Evolutionary conservation across 2,888 invertebrate species (phyloP).

Genomic region (Papilio elwesi): DNA sequence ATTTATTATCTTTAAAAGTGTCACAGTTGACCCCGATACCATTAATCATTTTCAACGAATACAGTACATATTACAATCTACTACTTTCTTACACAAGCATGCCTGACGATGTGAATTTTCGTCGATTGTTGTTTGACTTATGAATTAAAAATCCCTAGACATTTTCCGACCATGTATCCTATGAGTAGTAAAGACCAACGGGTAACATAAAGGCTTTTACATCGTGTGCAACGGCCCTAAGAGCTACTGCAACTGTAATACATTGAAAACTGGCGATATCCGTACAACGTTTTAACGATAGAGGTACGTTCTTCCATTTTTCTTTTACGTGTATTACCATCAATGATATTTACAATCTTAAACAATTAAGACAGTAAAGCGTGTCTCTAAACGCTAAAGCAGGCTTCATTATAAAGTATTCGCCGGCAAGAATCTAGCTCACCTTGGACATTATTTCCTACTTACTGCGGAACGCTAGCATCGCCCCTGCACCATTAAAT

Average conservation of each 20-base stretch:
- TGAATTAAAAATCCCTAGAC: no score
- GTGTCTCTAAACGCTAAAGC: constrained; percentile 44
- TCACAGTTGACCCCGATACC: neutral
- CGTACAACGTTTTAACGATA: no score
- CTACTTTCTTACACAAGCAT: neutral
- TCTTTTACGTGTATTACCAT: neutral
- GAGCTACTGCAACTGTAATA: no score
- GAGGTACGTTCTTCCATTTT: neutral
- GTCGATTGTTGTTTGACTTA: neutral
- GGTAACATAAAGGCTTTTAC: no score
- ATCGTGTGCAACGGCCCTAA: no score
- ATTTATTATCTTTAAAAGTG: neutral
- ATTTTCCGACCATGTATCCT: no score
- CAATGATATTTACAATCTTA: constrained; percentile 29
- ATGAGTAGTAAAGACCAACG: no score
- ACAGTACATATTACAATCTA: neutral
- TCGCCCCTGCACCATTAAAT: constrained; percentile 26
- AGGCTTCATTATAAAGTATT: constrained; percentile 57
- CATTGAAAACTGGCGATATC: no score
- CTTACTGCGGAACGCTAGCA: constrained; percentile 54
- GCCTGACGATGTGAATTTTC: neutral
- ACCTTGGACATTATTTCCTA: constrained; percentile 80
- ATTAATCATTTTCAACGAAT: neutral
- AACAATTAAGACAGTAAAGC: constrained; percentile 4
- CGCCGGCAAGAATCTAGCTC: constrained; percentile 70